Conservation (phyloP, 2,888 invertebrate species). For the Crematogaster levior region DNA sequence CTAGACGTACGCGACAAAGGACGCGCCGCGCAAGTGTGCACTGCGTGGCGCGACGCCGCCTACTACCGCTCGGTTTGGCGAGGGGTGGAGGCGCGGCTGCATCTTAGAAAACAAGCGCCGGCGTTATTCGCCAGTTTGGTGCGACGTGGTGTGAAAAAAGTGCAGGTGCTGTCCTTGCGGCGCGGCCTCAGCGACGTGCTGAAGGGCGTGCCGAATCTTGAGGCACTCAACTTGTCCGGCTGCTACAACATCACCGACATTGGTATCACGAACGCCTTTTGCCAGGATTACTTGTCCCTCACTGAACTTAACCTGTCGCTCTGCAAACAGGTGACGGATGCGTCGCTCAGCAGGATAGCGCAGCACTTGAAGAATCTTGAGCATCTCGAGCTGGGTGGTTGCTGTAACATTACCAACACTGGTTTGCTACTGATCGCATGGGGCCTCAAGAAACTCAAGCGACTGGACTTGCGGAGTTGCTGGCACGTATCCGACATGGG, state of each 20-base stretch:
- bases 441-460: conserved; percentile 94
- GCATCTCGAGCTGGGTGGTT: conserved; percentile 95
- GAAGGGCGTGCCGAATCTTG: conserved; percentile 93
- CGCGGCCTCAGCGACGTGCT: conserved; percentile 94
- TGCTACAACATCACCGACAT: conserved; percentile 97
- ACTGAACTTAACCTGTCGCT: conserved; percentile 94
- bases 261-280: conserved; percentile 93
- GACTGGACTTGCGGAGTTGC: conserved; percentile 95
- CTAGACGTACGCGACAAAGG: conserved; percentile 96
- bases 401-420: conserved; percentile 95
- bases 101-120: conserved; percentile 93
- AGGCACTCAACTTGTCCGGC: conserved; percentile 95
- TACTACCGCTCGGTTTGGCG: conserved; percentile 97
- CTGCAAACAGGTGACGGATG: conserved; percentile 98
- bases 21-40: conserved; percentile 95
- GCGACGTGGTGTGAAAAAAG: conserved; percentile 94
- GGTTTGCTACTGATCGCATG: conserved; percentile 95
- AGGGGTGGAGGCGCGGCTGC: conserved; percentile 96
- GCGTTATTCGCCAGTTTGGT: conserved; percentile 95
- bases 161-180: conserved; percentile 95
- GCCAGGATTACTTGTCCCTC: conserved; percentile 91
- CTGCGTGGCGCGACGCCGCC: conserved; percentile 96
- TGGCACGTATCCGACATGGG: conserved; percentile 97
- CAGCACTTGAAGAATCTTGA: conserved; percentile 94
- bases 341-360: conserved; percentile 93